phyloP scores from a whole-genome alignment of 2,888 invertebrate species.

The Neria commutata region DNA sequence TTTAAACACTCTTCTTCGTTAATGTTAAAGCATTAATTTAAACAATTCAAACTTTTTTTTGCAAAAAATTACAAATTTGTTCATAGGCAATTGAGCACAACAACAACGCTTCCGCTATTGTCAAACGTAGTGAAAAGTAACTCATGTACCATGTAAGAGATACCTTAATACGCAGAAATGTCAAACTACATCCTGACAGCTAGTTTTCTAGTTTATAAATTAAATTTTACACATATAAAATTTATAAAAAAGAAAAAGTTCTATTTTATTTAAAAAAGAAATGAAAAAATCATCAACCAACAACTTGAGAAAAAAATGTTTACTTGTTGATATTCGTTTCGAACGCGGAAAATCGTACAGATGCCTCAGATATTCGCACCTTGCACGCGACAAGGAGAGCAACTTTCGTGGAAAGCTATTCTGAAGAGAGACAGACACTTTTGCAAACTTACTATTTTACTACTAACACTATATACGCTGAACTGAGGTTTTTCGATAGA shows the following conservation, averaged over 20 bases:
- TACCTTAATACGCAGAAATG: conserved; percentile 28
- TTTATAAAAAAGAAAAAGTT: conserved; percentile 28
- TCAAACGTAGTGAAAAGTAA: conserved; percentile 13
- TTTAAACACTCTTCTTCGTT: conserved; percentile 20
- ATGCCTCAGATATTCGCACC: neutral
- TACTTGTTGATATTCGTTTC: conserved; percentile 14
- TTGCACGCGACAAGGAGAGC: conserved; percentile 1
- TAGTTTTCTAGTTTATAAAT: conserved; percentile 50
- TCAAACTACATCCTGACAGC: conserved; percentile 39
- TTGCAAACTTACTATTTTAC: too few relatives aligned
- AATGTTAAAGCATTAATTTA: neutral
- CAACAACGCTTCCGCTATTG: neutral
- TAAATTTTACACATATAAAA: conserved; percentile 55
- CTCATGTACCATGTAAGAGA: conserved; percentile 41
- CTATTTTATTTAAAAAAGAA: neutral
- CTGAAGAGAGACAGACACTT: conserved; percentile 7
- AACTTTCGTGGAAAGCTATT: neutral
- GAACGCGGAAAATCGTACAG: neutral
- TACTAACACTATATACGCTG: too few relatives aligned
- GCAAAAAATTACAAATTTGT: conserved; percentile 12
- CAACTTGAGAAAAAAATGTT: conserved; percentile 21
- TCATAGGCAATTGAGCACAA: neutral
- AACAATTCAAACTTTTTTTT: conserved; percentile 42
- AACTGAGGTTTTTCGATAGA: too few relatives aligned
- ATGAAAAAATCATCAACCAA: conserved; percentile 28